phyloP scores from a whole-genome alignment of 2,888 invertebrate species.

The Xanthostigma xanthostigma region DNA sequence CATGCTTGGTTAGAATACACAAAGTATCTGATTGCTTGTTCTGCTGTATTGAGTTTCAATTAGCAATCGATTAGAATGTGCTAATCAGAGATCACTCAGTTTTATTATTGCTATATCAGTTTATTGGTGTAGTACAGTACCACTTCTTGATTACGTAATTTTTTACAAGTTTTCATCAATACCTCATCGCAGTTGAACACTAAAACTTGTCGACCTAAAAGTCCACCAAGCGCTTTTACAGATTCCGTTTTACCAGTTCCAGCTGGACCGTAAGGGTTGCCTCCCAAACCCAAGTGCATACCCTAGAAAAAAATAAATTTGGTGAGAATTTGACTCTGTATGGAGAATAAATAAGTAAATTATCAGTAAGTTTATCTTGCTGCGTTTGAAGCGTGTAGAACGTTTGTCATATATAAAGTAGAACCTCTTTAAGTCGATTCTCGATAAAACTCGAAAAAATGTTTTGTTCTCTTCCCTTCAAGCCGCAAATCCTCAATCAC shows the following conservation, averaged over 20 bases:
- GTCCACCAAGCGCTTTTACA: conserved; percentile 83
- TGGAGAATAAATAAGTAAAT: no score
- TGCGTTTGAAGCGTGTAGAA: neutral
- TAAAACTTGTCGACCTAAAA: conserved; percentile 84
- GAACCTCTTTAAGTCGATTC: no score
- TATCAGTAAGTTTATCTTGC: neutral
- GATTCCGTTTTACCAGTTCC: conserved; percentile 99
- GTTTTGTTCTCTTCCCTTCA: no score
- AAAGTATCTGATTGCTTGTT: no score
- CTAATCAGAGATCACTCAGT: neutral
- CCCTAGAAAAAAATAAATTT: conserved; percentile 36
- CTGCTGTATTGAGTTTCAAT: no score
- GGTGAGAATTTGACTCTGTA: neutral
- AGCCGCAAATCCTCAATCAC: no score
- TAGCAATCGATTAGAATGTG: no score
- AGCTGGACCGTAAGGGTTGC: conserved; percentile 97
- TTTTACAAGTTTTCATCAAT: conserved; percentile 11
- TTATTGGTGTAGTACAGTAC: neutral
- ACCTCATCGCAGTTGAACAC: conserved; percentile 97
- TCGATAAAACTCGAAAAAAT: no score
- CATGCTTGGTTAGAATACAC: no score
- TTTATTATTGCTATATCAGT: neutral
- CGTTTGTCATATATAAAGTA: no score
- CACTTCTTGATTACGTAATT: neutral
- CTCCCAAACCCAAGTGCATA: conserved; percentile 89